Evolutionary conservation across 1,140 invertebrate genomes (phyloP), one percentile per base, ranked within the genome.

Genomic region (Bombus confusus): DNA sequence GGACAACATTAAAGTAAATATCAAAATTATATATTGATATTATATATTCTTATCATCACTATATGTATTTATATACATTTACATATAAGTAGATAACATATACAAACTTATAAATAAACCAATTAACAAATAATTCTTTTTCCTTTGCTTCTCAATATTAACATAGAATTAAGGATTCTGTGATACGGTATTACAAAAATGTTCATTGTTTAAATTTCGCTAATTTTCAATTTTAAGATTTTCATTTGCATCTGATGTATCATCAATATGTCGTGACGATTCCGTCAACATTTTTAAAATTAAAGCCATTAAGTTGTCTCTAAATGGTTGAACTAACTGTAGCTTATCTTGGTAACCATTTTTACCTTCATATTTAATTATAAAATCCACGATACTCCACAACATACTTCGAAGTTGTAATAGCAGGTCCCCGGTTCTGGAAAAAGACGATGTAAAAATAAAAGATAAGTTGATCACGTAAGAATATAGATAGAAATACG

Each of bases 331-430:
- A 52, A 84, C 15, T 8, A 8, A 12, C 5, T 41, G 0, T n/a
- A 85, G 59, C 34, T 81, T 43, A 1, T 34, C 1, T 68, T 25
- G 1, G 0, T 41, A 0, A 43, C 1, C 18, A 25, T 2, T 41
- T 79, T 18, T 77, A 8, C 93, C 86, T 87, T 95, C 91, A 39
- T 95, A 95, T 73, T 95, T 92, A 34, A 96, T 94, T 87, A 95
- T 95, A 87, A 96, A 96, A 9, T 95, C 77, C 12, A 96, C 93
- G n/a, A 96, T 89, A 5, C 87, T 89, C 96, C 96, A 96, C 31
- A 96, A 88, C 85, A 95, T 93, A 81, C 95, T 92, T 43, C 95
- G 94, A 5, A 95, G 94, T 82, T 94, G 89, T 15, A 96, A 64
- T 12, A 97, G 83, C 2, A 91, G n/a, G 9, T 94, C 86, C 5